phyloP scores from a whole-genome alignment of 2,113 vertebrate species.

The Cnemophilus loriae region DNA sequence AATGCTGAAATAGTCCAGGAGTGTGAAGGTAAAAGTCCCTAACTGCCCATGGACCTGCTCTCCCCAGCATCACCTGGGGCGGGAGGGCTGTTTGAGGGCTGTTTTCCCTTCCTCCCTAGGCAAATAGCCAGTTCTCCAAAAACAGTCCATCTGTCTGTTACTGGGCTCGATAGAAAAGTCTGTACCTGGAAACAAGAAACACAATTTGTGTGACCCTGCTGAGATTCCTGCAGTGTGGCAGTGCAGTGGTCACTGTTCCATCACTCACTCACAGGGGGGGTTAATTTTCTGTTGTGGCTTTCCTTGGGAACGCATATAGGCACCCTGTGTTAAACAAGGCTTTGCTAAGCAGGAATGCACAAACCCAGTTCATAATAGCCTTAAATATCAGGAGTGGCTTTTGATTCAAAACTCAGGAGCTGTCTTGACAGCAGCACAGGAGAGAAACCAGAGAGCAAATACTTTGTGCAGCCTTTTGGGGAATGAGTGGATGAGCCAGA shows the following conservation, averaged over 20 bases:
- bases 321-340: neutral
- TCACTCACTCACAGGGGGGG: neutral
- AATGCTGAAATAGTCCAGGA: neutral
- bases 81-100: neutral
- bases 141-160: neutral
- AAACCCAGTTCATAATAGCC: neutral
- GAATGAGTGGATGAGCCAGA: neutral
- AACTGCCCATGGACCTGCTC: neutral
- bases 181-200: neutral
- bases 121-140: neutral
- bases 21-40: neutral
- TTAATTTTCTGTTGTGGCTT: neutral
- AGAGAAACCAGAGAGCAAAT: neutral
- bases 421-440: neutral
- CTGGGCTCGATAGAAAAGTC: neutral
- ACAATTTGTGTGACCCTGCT: neutral
- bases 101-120: neutral
- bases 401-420: neutral
- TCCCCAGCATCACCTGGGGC: neutral
- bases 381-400: neutral
- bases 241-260: neutral
- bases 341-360: neutral
- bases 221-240: neutral
- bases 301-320: neutral
- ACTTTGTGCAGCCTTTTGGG: neutral